These are phyloP conservation scores for Scaptomyza graminum DNA, from an alignment of 1,140 invertebrate species.

Conservation along the genomic window DNA sequence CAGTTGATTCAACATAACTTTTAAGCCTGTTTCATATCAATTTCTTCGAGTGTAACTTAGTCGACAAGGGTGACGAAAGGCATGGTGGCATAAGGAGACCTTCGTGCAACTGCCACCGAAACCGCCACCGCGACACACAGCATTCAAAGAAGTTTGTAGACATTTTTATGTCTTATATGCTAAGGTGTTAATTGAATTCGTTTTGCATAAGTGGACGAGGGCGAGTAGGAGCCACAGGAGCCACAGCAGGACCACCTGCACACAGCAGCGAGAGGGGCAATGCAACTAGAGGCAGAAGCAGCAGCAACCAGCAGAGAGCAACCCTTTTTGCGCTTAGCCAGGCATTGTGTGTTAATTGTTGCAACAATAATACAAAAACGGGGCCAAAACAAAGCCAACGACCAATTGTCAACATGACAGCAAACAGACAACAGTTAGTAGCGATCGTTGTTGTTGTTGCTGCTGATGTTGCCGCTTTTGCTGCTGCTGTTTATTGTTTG, in stretches of 20 bases:
- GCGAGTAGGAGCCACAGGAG: slow-evolving; percentile 3
- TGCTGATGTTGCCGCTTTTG: slow-evolving; percentile 53
- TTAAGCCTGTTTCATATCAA: neutral
- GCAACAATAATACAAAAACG: slow-evolving; percentile 63
- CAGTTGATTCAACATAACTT: neutral
- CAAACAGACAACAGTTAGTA: slow-evolving; percentile 51
- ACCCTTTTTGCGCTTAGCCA: slow-evolving; percentile 27
- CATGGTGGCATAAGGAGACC: slow-evolving; percentile 32
- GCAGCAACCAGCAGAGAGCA: neutral
- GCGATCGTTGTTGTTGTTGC: slow-evolving; percentile 40
- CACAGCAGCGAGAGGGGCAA: slow-evolving; percentile 7
- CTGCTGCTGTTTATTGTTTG: slow-evolving; percentile 60
- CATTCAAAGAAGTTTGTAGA: slow-evolving; percentile 45
- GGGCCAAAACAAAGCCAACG: slow-evolving; percentile 65
- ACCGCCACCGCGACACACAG: slow-evolving; percentile 42
- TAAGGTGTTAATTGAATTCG: slow-evolving; percentile 84
- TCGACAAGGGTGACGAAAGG: slow-evolving; percentile 65
- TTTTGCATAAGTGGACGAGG: slow-evolving; percentile 79
- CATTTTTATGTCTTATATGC: slow-evolving; percentile 56
- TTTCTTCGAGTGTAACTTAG: neutral
- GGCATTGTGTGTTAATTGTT: slow-evolving; percentile 78
- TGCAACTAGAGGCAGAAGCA: neutral
- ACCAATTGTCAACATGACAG: slow-evolving; percentile 81
- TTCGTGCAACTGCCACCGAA: slow-evolving; percentile 63
- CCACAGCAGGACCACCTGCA: slow-evolving; percentile 68